Conservation (phyloP, 2,797 vertebrate species). For the Acrossocheilus fasciatus region DNA sequence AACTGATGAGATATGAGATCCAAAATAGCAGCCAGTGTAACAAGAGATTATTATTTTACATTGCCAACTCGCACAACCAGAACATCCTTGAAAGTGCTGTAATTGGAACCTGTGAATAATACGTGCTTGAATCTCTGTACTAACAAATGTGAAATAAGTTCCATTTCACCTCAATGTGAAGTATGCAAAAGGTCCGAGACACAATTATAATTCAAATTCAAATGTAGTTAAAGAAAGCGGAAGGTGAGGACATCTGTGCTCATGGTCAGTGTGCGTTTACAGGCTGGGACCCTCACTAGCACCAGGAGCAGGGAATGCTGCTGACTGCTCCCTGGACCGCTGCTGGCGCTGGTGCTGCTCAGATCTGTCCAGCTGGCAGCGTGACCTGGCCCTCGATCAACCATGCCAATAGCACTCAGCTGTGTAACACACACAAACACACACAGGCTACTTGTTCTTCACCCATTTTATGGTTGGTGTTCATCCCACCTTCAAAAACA, state of each 20-base stretch:
- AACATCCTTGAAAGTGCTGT: slow-evolving; percentile 11
- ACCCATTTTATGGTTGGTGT: slow-evolving; percentile 38
- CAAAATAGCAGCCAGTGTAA: not conserved
- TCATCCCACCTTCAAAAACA: slow-evolving; percentile 41
- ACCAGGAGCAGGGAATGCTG: slow-evolving; percentile 70
- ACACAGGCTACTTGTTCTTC: slow-evolving; percentile 18
- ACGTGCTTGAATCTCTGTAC: not conserved
- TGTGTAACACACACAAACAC: slow-evolving; percentile 59
- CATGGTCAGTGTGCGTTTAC: slow-evolving; percentile 32
- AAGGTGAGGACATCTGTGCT: not conserved
- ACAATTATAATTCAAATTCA: not conserved
- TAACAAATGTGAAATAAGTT: not conserved
- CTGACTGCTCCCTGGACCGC: slow-evolving; percentile 61
- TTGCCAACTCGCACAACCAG: not conserved
- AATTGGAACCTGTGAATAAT: not conserved
- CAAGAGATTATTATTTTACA: not conserved
- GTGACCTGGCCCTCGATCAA: slow-evolving; percentile 38
- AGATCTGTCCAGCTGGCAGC: slow-evolving; percentile 65
- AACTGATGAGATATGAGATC: not conserved
- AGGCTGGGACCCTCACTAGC: slow-evolving; percentile 73
- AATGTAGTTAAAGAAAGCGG: not conserved
- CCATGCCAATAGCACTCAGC: slow-evolving; percentile 67
- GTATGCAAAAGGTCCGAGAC: not conserved
- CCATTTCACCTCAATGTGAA: not conserved
- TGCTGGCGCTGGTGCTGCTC: slow-evolving; percentile 67